Percentiles rank a stretch among this genome's conserved stretches.
phyloP scores from a whole-genome alignment of 2,113 vertebrate genomes.

The Carassius carassius region DNA sequence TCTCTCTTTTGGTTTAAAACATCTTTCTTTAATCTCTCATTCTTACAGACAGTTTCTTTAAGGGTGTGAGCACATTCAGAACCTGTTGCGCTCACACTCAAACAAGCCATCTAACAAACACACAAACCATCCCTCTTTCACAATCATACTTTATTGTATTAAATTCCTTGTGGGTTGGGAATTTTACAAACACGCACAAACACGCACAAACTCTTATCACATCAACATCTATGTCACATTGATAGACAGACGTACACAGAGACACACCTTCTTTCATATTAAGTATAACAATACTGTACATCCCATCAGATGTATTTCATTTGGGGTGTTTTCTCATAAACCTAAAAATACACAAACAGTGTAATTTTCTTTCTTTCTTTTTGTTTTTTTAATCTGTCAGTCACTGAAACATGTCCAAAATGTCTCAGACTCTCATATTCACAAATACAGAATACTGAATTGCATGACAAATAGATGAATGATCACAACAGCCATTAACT shows the following conservation, averaged over 20 bases:
- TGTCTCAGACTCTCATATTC: not conserved
- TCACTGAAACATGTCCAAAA: too few species aligned
- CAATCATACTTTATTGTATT: not conserved
- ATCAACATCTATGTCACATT: not conserved
- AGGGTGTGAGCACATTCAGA: conserved; percentile 10
- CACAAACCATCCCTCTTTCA: conserved; percentile 5
- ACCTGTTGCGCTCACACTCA: not conserved
- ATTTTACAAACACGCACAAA: not conserved
- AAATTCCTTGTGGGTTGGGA: conserved; percentile 3
- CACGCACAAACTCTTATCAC: conserved; percentile 6
- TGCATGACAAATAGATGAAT: not conserved
- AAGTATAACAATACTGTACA: not conserved
- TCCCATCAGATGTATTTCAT: not conserved
- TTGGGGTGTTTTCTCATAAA: not conserved
- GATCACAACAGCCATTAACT: not conserved
- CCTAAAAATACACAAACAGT: not conserved
- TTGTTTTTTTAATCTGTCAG: not conserved
- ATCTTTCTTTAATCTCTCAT: not conserved
- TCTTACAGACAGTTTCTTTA: not conserved
- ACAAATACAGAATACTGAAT: not conserved
- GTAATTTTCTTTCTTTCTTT: too few species aligned
- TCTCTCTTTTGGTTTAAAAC: not conserved
- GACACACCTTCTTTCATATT: not conserved
- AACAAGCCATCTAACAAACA: not conserved
- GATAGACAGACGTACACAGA: not conserved